Evolutionary conservation across 2,113 vertebrate species (phyloP).

Genomic region (Corydoras sp.): DNA sequence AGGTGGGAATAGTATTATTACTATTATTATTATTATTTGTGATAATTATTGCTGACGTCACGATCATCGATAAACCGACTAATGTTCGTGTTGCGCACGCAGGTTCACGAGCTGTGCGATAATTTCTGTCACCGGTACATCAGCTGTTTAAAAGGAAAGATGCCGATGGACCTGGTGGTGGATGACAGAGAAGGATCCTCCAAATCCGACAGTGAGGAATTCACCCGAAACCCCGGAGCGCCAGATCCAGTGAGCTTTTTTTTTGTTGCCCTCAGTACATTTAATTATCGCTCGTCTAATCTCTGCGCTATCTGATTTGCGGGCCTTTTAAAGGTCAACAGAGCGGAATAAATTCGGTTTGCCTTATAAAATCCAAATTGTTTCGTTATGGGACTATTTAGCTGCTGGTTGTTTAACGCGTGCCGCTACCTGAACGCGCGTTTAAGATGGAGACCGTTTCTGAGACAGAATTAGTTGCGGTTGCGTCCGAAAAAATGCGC

Average conservation of each 20-base stretch:
- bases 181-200: constrained; percentile 87
- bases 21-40: background rate
- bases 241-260: constrained; percentile 76
- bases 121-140: constrained; percentile 98
- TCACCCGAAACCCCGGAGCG: constrained; percentile 77
- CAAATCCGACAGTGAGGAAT: constrained; percentile 90
- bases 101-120: constrained; percentile 96
- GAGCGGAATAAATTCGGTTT: constrained; percentile 3
- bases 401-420: too few species aligned
- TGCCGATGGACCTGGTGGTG: constrained; percentile 94
- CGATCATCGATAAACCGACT: background rate
- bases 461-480: too few species aligned
- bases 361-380: background rate
- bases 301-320: background rate
- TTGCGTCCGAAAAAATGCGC: too few species aligned
- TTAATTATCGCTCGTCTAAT: background rate
- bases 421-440: too few species aligned
- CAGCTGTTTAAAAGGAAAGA: constrained; percentile 96
- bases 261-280: background rate
- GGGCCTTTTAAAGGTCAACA: background rate
- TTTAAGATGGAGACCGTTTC: too few species aligned
- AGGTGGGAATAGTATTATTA: constrained; percentile 68
- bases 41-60: background rate
- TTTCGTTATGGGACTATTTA: background rate
- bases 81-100: background rate